Percentiles rank a stretch among this genome's conserved stretches.
Conservation (phyloP, 2,888 invertebrate species). For the Nebria brevicollis region DNA sequence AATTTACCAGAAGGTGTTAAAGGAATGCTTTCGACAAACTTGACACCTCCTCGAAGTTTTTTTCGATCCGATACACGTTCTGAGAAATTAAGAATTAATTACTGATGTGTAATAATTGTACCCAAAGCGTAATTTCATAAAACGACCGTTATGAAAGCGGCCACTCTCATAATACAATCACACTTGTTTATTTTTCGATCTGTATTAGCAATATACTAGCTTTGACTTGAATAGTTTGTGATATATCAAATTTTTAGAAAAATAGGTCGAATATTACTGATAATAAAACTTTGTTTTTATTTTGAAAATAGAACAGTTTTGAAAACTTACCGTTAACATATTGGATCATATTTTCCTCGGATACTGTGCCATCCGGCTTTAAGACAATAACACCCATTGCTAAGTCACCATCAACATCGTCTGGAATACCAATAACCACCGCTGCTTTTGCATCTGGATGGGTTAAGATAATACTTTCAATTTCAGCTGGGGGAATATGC, state of each 20-base stretch:
- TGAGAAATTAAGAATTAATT: not conserved
- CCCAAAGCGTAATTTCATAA: not conserved
- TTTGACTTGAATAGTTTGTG: too few species aligned
- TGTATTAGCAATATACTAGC: too few species aligned
- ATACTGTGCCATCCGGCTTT: slow-evolving; percentile 62
- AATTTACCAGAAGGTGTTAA: slow-evolving; percentile 41
- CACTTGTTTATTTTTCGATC: too few species aligned
- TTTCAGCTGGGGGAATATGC: slow-evolving; percentile 80
- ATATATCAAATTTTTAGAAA: too few species aligned
- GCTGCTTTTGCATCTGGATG: slow-evolving; percentile 80
- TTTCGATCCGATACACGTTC: slow-evolving; percentile 39
- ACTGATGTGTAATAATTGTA: not conserved
- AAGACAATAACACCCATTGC: slow-evolving; percentile 76
- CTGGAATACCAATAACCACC: slow-evolving; percentile 81
- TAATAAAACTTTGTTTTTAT: too few species aligned
- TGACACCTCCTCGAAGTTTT: slow-evolving; percentile 34
- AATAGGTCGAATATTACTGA: too few species aligned
- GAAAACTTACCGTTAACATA: slow-evolving; percentile 61
- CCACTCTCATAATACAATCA: too few species aligned
- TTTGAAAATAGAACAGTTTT: not conserved
- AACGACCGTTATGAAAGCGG: not conserved
- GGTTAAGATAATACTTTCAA: slow-evolving; percentile 75
- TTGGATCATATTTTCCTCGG: slow-evolving; percentile 67
- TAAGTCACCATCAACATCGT: slow-evolving; percentile 75
- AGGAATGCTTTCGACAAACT: slow-evolving; percentile 37